Base-by-base conservation (phyloP, 2,797 vertebrate species). In the Aeoliscus strigatus region DNA sequence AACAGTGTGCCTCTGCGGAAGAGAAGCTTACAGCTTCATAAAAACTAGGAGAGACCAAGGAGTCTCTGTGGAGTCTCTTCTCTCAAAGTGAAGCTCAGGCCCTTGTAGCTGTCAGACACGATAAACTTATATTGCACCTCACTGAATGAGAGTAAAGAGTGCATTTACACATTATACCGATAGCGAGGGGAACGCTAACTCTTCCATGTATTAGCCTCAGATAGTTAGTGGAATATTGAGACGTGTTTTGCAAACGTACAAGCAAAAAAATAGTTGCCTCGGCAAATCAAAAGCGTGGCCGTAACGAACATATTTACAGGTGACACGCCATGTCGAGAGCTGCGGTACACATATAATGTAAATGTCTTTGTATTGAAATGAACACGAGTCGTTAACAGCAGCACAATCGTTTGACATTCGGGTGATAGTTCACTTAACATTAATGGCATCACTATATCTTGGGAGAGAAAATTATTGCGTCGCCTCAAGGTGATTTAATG, bases 401-500 rank as follows among this genome's bases (percentile, higher is more conserved):
- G 14, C 27, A 31, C 9, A 24, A 26, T 32, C 7, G 48, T 47
- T 26, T 46, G 13, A 64, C 33, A 33, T 49, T 37, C 29, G 25
- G 15, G 32, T 27, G 29, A 38, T 12, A 0, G 1, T 40, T 63
- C 12, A n/a, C 31, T 47, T 48, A 43, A 63, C 44, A 40, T 11
- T 9, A 21, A 43, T 27, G 24, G 37, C 33, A 42, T 58, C 36
- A 34, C 35, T 55, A 50, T 28, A 28, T 30, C 21, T 14, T 11
- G 9, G 27, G 40, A 54, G 42, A 33, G 3, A 24, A 55, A 49
- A 71, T 50, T 34, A 55, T 27, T 16, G 13, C 37, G 2, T 14
- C 41, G 49, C 32, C 49, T 56, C 36, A 4, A 60, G 66, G 53
- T 66, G 53, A 75, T 66, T 76, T 67, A 70, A 61, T 54, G 41